Evolutionary conservation across 2,113 vertebrate genomes (phyloP), one percentile per base, ranked within the genome.

Genomic region (Heliornis fulica): DNA sequence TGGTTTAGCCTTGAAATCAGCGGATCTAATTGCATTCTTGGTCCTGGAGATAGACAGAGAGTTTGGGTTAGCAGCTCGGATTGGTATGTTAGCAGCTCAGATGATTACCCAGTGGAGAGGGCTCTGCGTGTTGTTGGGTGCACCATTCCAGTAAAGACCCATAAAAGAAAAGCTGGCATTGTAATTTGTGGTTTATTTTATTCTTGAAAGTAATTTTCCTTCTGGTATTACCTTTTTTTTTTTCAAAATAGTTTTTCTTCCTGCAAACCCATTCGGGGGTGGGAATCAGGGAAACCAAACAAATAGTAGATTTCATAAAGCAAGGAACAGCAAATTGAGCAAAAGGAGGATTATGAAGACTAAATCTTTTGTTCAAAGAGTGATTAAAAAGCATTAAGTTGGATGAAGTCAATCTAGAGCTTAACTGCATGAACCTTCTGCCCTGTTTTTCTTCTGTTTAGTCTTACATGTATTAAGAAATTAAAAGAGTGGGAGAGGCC

Each of bases 331-430:
- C 70, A 95, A 96, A 92, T 91, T 97, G 97, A 97, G 90, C 95
- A 97, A 97, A 96, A 97, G 93, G 79, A 97, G 95, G 97, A 98
- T 98, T 98, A 98, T 69, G 72, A 91, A 83, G 87, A 72, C 93
- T 97, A 98, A 98, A 97, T 96, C 97, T 97, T 98, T 98, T 98
- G 97, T 98, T 98, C 97, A 98, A 98, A 97, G 95, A 96, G 91
- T 97, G 97, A 98, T 98, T 98, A 97, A 94, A 98, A 97, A 97
- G 97, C 91, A 97, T 98, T 98, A 97, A 97, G 89, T 96, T 46
- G 64, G 95, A 97, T 97, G 93, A 97, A 98, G 97, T 96, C 93
- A 84, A 87, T 93, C 83, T 93, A 84, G 87, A 95, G 97, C 97
- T 98, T 97, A 97, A 88, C 89, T 95, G 82, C 66, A 87, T 84